Base-by-base conservation (phyloP, 2,888 invertebrate genomes). In the Metalampra italica region DNA sequence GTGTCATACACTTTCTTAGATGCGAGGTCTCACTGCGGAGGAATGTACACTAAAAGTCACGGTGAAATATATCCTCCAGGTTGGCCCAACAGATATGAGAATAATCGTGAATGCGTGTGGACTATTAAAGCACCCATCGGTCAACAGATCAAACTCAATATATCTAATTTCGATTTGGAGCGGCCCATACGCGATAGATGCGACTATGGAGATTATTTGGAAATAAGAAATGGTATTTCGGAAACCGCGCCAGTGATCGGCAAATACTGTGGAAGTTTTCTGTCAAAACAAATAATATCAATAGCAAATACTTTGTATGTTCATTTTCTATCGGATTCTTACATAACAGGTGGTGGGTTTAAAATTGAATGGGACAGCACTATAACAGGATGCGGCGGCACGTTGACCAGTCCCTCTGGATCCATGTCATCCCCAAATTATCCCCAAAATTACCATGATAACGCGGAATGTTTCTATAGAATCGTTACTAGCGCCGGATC, bases 361-460 rank as follows among this genome's bases (percentile, higher is more conserved):
- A 71, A 74, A 64, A 74, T 89, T 42, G 79, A 82, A 67, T 88
- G 87, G 87, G 86, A 87, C 52, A 83, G 85, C 36, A 72, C 78
- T 5, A 50, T 82, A 56, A 64, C 69, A 86, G 95, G 96, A 11
- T 98, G 98, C 75, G 97, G 98, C 11, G 97, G 97, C 1, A 90
- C 86, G 12, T 65, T 98, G 40, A 92, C 89, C 0, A 85, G 93
- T 34, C 91, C 93, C 8, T 82, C 82, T 1, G 98, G 97, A 0
- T 91, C 93, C 1, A 93, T 98, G 58, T 91, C 92, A 8, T 97
- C 97, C 0, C 97, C 98, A 0, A 93, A 94, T 70, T 98, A 97
- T 82, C 98, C 98, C 0, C 90, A 92, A 57, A 79, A 91, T 0
- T 97, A 97, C 72, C 82, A 90, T 36, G 91, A 92, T 46, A 91